Percentiles rank a stretch among this genome's conserved stretches.
Conservation (phyloP, 2,113 vertebrate species). For the Cololabis saira region DNA sequence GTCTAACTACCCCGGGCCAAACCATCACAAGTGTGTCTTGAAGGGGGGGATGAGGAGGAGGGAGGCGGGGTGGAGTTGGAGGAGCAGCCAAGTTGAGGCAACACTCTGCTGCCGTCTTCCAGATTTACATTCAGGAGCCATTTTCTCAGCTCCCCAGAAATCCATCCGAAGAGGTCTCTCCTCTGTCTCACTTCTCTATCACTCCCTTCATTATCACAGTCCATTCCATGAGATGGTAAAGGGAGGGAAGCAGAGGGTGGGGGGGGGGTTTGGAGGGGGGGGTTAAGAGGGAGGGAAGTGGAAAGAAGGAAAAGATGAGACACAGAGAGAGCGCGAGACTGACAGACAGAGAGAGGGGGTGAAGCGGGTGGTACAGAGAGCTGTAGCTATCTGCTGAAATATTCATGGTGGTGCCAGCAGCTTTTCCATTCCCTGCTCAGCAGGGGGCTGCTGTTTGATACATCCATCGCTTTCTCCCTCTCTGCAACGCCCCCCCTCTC, state of each 20-base stretch:
- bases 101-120: constrained; percentile 59
- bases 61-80: constrained; percentile 33
- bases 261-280: constrained; percentile 38
- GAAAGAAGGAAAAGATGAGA: constrained; percentile 61
- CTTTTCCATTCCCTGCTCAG: constrained; percentile 84
- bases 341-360: constrained; percentile 48
- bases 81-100: constrained; percentile 58
- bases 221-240: constrained; percentile 73
- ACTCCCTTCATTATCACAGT: constrained; percentile 73
- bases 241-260: constrained; percentile 34
- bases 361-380: constrained; percentile 72
- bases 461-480: constrained; percentile 71
- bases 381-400: constrained; percentile 85
- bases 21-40: constrained; percentile 57
- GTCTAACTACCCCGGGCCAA: constrained; percentile 60
- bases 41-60: constrained; percentile 23
- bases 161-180: constrained; percentile 52
- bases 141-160: constrained; percentile 67
- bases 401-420: constrained; percentile 86
- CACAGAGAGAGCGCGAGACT: constrained; percentile 50
- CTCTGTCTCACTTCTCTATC: constrained; percentile 45
- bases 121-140: constrained; percentile 70
- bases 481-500: constrained; percentile 23
- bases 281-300: constrained; percentile 59
- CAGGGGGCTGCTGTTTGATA: constrained; percentile 85